These are phyloP conservation scores for Myiotriccus ornatus DNA, from an alignment of 2,797 vertebrate species.

Conservation along the genomic window DNA sequence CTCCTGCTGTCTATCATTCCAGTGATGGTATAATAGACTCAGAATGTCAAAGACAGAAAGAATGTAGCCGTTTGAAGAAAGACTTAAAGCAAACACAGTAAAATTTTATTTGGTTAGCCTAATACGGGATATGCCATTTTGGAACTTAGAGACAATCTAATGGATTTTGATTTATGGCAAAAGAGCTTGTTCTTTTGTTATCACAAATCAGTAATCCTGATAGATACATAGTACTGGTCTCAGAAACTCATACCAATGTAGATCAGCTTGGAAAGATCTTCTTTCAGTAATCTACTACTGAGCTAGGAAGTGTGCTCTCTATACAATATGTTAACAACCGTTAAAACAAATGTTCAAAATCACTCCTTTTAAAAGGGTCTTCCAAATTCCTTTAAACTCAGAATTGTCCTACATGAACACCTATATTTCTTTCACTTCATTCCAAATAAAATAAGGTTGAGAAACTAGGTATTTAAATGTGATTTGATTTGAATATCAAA, in stretches of 20 bases:
- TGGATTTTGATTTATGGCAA: neutral
- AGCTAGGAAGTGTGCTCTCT: neutral
- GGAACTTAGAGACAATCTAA: neutral
- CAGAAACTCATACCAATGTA: neutral
- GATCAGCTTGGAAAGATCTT: neutral
- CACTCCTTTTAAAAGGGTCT: neutral
- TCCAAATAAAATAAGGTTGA: neutral
- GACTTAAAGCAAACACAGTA: neutral
- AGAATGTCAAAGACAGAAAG: conserved; percentile 4
- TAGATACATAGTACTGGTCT: neutral
- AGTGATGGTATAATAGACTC: conserved; percentile 9
- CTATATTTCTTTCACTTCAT: neutral
- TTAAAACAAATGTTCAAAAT: neutral
- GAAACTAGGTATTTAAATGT: neutral
- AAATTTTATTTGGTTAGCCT: neutral
- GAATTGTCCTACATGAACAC: neutral
- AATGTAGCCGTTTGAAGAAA: neutral
- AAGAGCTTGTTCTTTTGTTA: neutral
- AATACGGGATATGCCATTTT: neutral
- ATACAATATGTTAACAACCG: neutral
- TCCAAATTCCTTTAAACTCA: neutral
- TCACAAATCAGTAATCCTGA: neutral
- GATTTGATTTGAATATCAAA: neutral
- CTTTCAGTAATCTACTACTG: neutral
- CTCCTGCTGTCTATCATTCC: conserved; percentile 6